Base-by-base conservation (phyloP, 1,140 invertebrate species). In the Heterodera schachtii region DNA sequence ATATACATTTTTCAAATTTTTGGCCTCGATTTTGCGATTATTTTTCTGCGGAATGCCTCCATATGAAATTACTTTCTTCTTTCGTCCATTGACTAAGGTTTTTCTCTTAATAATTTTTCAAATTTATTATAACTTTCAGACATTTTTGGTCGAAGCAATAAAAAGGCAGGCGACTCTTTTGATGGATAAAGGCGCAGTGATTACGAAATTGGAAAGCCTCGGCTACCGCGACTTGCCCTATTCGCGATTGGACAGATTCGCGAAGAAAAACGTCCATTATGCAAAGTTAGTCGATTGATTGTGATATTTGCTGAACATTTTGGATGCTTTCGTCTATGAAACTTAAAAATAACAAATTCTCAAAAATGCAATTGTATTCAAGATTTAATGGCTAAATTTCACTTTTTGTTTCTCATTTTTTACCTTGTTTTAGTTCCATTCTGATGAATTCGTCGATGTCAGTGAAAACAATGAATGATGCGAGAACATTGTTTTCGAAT, bases 21-120 rank as follows among this genome's bases (percentile, higher is more conserved):
- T 31, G 31, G 31, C 31, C 31, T 31, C 31, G 31, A 31, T 31
- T 31, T 31, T 31, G 31, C 31, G 31, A 31, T 31, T 31, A 31
- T 31, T 31, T 31, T 31, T 31, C 31, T 31, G 31, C 31, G 70
- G 8, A 78, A 89, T 89, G 88, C 88, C 88, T n/a, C 81, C 85
- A 13, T 89, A 85, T 78, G 88, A 89, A 83, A 73, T 89, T 11
- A 90, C 87, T 44, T 31, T 89, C 41, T 86, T 89, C 41, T 85
- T 88, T 21, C 77, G 84, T 80, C 82, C 85, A 16, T 66, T 89
- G 52, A 80, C 84, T 46, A 90, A 88, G 87, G 87, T 70, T 70
- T 64, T 70, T 44, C 46, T 60, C 46, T 13, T 74, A 70, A 21
- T 13, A 73, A 21, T 73, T 80, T 57, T 70, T 74, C 4, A 69